Base-by-base conservation (phyloP, 2,888 invertebrate genomes). In the Nomada goodeniana region DNA sequence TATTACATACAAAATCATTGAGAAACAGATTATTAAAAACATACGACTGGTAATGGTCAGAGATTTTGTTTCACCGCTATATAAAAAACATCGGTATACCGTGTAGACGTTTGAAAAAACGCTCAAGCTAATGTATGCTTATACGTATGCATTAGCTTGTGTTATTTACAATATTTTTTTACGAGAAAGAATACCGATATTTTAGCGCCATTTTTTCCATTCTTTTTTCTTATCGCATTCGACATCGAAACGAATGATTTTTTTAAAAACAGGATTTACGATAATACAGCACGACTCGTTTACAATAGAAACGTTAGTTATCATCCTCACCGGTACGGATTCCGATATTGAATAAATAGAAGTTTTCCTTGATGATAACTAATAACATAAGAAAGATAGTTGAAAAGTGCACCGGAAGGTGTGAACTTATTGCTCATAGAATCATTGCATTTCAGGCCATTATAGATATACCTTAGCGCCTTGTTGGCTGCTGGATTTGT, bases 381-480 rank as follows among this genome's bases (percentile, higher is more conserved):
- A 82, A 89, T 61, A 88, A 78, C 84, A 84, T 86, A 87, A 73
- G 82, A 86, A 79, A 75, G 80, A 74, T 78, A 86, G 80, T 81
- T 82, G 82, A 85, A 83, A 86, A 80, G 83, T 89, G 87, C 89
- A 84, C 76, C 82, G 83, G 79, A 86, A 76, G 84, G 55, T 73
- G 75, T 80, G 71, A 83, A 75, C 84, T 85, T 85, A 84, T 82
- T 80, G 65, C 57, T 82, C 79, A 78, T 73, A 85, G 57, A 81
- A 76, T 88, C 82, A 85, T 82, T 86, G 83, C 82, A 82, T 86
- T 83, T 83, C 79, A 83, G 88, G 81, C 82, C 89, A 86, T 81
- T 86, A 82, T 86, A 82, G 75, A 80, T 94, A 93, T 95, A 95
- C 95, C 95, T 95, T 95, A 91, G 94, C 94, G 94, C 95, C 95